These are phyloP conservation scores for Enteromius treurensis DNA, from an alignment of 2,797 vertebrate species.

Conservation along the genomic window DNA sequence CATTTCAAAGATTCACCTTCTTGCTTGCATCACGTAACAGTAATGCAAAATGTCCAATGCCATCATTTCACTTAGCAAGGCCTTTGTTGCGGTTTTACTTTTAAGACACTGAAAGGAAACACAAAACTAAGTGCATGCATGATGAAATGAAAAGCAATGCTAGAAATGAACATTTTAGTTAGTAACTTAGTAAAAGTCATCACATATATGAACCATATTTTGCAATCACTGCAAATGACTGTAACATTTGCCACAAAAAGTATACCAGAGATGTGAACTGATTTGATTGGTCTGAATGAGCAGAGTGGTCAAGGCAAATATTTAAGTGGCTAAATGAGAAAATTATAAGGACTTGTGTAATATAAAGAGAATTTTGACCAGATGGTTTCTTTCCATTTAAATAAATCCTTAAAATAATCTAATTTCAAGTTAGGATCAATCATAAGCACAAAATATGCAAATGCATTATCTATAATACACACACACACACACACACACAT, in stretches of 20 bases:
- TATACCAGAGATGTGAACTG: background rate
- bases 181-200: background rate
- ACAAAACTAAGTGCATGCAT: background rate
- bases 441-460: background rate
- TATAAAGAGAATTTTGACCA: background rate
- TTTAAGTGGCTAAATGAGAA: background rate
- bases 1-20: conserved; percentile 8
- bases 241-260: background rate
- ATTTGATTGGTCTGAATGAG: background rate
- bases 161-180: background rate
- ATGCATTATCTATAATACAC: background rate
- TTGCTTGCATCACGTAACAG: background rate
- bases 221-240: background rate
- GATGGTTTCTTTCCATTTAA: background rate
- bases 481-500: background rate
- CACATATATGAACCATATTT: background rate
- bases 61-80: background rate
- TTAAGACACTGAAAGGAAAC: background rate
- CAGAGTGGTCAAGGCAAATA: background rate
- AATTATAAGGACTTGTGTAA: background rate
- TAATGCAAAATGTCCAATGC: background rate
- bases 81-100: background rate
- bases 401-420: background rate
- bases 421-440: background rate
- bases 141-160: background rate